Base-by-base conservation (phyloP, 2,113 vertebrate genomes). In the Dipodomys stephensi region DNA sequence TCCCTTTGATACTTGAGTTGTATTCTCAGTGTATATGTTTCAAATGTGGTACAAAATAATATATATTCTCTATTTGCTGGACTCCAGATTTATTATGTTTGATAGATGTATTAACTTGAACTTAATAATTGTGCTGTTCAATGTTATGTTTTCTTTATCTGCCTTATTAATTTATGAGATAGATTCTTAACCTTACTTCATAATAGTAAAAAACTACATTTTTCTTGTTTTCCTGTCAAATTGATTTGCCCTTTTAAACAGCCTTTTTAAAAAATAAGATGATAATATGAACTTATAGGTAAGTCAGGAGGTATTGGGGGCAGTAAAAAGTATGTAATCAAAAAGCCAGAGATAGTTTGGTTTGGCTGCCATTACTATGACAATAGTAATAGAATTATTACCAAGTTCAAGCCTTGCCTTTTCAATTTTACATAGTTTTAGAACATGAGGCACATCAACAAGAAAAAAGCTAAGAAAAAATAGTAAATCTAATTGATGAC, bases 1-100 rank as follows among this genome's bases (percentile, higher is more conserved):
- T 89, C 44, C 22, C 11, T 92, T 69, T 77, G 57, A 73, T 76
- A 60, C 44, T 73, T 83, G 13, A 73, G 11, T 78, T 89, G 8
- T 57, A 20, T 83, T 93, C 12, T 49, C 39, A 39, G 5, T 93
- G 10, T 69, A 87, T 87, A 35, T 49, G 6, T n/a, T 87, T 90
- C 44, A 67, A 74, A 79, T 92, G 44, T 78, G 53, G 64, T 88
- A 85, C 62, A 69, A 60, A 85, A 86, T 92, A 44, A 88, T 64
- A 23, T 60, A 16, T 53, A 65, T 23, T 10, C n/a, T 88, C 30
- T 77, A 64, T 90, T 81, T 90, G 16, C 11, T 6, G 44, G 20
- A 11, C 7, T 10, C 35, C 60, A n/a, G 20, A 30, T 78, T 81
- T 22, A 20, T 35, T 83, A 28, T 44, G 11, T 80, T 27, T 8